phyloP scores from a whole-genome alignment of 2,888 invertebrate genomes.

The Sphaerophoria taeniata region DNA sequence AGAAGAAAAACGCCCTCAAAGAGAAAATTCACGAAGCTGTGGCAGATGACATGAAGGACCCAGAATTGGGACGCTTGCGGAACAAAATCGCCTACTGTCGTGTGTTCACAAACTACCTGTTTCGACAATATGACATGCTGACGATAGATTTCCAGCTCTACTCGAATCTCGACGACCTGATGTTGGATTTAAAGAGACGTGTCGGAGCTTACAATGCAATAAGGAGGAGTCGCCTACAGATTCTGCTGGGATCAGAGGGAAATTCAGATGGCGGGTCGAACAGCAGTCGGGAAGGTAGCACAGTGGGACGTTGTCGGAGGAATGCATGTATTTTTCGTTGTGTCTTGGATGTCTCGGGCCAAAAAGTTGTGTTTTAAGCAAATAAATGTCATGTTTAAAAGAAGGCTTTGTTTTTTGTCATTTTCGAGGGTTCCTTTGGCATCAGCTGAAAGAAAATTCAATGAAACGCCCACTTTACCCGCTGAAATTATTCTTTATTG shows the following conservation, averaged over 20 bases:
- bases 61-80: conserved; percentile 24
- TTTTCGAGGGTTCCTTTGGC: too few relatives aligned
- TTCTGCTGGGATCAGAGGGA: background rate
- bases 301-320: background rate
- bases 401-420: background rate
- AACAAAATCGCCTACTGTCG: conserved; percentile 62
- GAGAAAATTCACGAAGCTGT: conserved; percentile 28
- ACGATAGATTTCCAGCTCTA: conserved; percentile 61
- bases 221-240: conserved; percentile 37
- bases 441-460: too few relatives aligned
- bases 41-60: conserved; percentile 29
- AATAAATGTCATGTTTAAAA: conserved; percentile 18
- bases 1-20: background rate
- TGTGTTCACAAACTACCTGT: conserved; percentile 59
- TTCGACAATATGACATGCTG: conserved; percentile 63
- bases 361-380: conserved; percentile 24
- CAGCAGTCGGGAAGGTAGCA: conserved; percentile 8
- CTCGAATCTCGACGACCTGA: conserved; percentile 54
- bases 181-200: conserved; percentile 56
- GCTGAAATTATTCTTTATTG: background rate
- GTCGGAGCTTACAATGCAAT: conserved; percentile 57
- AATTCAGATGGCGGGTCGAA: background rate
- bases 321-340: background rate
- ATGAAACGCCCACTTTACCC: too few relatives aligned
- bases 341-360: background rate